phyloP scores from a whole-genome alignment of 2,888 invertebrate species.

The Steinernema carpocapsae region DNA sequence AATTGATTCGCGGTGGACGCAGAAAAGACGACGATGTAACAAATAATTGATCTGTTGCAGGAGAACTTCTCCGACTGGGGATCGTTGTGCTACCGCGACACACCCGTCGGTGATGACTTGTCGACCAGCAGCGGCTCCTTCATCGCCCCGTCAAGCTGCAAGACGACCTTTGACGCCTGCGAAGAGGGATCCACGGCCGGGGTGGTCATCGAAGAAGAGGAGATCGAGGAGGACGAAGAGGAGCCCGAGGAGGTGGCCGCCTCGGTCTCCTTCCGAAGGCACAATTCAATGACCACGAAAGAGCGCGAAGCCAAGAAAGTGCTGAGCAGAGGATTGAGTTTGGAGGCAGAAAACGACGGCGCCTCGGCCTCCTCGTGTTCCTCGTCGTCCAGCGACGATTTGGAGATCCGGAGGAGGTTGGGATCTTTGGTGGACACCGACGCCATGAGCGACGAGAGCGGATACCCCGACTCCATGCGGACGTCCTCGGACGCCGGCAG shows the following conservation, averaged over 20 bases:
- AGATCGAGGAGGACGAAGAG: not conserved
- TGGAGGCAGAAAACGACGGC: constrained; percentile 14
- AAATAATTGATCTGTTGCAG: constrained; percentile 24
- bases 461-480: constrained; percentile 73
- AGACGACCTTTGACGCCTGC: constrained; percentile 7
- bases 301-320: constrained; percentile 11
- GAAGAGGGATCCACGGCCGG: constrained; percentile 5
- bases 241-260: not conserved
- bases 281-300: constrained; percentile 33
- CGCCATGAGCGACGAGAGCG: constrained; percentile 86
- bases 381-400: constrained; percentile 4
- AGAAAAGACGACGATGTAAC: not conserved
- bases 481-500: constrained; percentile 12
- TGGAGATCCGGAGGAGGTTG: constrained; percentile 31
- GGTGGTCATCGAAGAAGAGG: not conserved
- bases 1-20: constrained; percentile 12
- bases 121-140: constrained; percentile 44
- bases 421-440: constrained; percentile 72
- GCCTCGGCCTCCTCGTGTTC: constrained; percentile 19
- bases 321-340: not conserved
- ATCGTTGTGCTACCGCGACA: constrained; percentile 58
- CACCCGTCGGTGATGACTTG: constrained; percentile 49
- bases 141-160: constrained; percentile 24
- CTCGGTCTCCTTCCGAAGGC: not conserved
- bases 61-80: constrained; percentile 48